These are phyloP conservation scores for Dasypolia templi DNA, from an alignment of 2,888 invertebrate genomes.

Conservation along the genomic window DNA sequence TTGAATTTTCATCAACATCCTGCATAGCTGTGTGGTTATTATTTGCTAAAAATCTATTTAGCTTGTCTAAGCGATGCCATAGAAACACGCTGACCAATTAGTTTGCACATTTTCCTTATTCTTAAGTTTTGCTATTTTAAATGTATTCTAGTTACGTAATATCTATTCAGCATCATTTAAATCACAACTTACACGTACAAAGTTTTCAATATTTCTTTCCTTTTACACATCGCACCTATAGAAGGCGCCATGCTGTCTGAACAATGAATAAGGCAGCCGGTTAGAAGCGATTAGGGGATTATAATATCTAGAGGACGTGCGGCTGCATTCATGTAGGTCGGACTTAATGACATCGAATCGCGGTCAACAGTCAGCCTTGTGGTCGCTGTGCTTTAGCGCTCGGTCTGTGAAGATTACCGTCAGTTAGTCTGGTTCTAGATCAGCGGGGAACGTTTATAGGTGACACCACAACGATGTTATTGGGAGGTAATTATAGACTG, in stretches of 20 bases:
- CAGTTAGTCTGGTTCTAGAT: neutral
- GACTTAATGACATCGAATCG: conserved; percentile 37
- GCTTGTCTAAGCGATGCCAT: neutral
- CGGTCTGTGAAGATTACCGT: neutral
- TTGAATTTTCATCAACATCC: neutral
- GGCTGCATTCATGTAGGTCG: conserved; percentile 20
- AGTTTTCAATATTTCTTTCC: neutral
- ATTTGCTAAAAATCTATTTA: neutral
- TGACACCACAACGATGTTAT: too few species aligned
- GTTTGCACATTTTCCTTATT: neutral
- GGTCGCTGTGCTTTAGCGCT: conserved; percentile 13
- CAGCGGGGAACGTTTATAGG: neutral
- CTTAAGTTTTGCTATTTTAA: neutral
- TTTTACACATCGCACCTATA: neutral
- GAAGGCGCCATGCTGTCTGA: neutral
- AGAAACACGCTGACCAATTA: neutral
- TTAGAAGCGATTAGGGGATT: conserved; percentile 37
- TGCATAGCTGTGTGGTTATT: neutral
- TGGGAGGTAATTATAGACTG: too few species aligned
- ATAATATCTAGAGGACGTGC: conserved; percentile 10
- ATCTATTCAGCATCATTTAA: neutral
- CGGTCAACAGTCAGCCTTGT: conserved; percentile 28
- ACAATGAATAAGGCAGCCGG: conserved; percentile 14
- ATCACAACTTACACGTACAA: neutral
- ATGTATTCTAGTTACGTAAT: neutral